Evolutionary conservation across 2,888 invertebrate genomes (phyloP).

Genomic region (Hetaerina titia): DNA sequence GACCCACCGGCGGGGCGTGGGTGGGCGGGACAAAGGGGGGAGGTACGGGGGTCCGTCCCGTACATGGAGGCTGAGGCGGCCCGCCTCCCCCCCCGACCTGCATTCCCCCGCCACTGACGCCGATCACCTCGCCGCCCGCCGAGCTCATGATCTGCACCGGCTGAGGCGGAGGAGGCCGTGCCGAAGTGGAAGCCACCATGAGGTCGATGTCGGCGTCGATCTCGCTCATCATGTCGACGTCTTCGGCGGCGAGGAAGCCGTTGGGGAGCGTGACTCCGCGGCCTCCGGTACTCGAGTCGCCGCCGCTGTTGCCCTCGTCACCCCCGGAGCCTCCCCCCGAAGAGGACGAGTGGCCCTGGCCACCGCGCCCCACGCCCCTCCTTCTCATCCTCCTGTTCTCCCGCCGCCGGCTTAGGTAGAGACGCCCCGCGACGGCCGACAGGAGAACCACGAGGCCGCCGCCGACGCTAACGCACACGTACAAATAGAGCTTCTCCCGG

Average conservation of each 20-base stretch:
- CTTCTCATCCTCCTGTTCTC: constrained; percentile 73
- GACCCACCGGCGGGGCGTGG: constrained; percentile 4
- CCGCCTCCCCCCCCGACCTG: constrained; percentile 74
- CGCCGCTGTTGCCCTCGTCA: constrained; percentile 68
- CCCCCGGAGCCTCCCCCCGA: constrained; percentile 91
- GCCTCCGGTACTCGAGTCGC: constrained; percentile 71
- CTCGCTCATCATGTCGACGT: constrained; percentile 91
- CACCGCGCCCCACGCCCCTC: constrained; percentile 84
- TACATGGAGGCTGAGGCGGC: constrained; percentile 73
- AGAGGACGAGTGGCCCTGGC: constrained; percentile 86
- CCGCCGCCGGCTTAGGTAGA: constrained; percentile 84
- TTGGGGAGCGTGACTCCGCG: constrained; percentile 88
- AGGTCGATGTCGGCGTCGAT: constrained; percentile 89
- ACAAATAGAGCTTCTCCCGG: constrained; percentile 89
- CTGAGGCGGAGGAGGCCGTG: constrained; percentile 78
- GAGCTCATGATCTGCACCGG: constrained; percentile 78
- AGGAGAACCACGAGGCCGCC: constrained; percentile 86
- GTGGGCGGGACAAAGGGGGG: not conserved
- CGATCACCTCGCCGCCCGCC: constrained; percentile 79
- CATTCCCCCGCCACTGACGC: constrained; percentile 77
- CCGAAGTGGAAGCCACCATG: constrained; percentile 81
- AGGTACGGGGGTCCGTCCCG: constrained; percentile 77
- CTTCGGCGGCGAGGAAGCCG: constrained; percentile 80
- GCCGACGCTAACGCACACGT: constrained; percentile 88
- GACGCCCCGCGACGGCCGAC: constrained; percentile 84